Conservation (phyloP, 1,140 invertebrate genomes). For the Drosophila grimshawi region DNA sequence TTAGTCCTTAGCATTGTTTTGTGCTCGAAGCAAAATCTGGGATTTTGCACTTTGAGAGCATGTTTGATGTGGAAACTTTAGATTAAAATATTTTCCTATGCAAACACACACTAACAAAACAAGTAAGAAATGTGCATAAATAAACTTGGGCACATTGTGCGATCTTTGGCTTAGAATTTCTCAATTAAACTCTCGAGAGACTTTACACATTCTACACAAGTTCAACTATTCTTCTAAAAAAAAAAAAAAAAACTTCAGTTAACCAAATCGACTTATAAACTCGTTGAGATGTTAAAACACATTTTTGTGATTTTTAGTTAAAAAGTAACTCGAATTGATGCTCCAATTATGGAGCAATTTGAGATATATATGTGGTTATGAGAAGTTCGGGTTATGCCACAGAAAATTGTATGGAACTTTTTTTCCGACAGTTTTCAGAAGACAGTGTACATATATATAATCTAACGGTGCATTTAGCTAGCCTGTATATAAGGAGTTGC, state of each 20-base stretch:
- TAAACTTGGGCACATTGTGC: conserved; percentile 2
- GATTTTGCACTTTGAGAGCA: conserved; percentile 71
- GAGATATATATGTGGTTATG: too few relatives aligned
- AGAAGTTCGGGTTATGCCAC: too few relatives aligned
- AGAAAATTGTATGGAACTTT: too few relatives aligned
- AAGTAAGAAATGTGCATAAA: neutral
- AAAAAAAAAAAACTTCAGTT: neutral
- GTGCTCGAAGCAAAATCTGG: conserved; percentile 25
- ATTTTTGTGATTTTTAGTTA: too few relatives aligned
- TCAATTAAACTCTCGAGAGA: neutral
- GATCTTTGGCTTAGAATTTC: neutral
- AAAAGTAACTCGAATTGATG: too few relatives aligned
- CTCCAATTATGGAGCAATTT: too few relatives aligned
- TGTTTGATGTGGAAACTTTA: conserved; percentile 82
- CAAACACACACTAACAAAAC: conserved; percentile 19
- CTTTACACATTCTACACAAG: neutral
- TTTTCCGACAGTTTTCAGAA: neutral
- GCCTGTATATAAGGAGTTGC: conserved; percentile 16
- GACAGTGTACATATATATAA: neutral
- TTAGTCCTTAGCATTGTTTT: conserved; percentile 74
- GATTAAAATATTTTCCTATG: conserved; percentile 81
- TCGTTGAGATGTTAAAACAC: too few relatives aligned
- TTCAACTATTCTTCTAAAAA: neutral
- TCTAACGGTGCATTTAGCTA: neutral
- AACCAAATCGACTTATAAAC: neutral